phyloP scores from a whole-genome alignment of 2,888 invertebrate genomes.

The Sepiola atlantica region DNA sequence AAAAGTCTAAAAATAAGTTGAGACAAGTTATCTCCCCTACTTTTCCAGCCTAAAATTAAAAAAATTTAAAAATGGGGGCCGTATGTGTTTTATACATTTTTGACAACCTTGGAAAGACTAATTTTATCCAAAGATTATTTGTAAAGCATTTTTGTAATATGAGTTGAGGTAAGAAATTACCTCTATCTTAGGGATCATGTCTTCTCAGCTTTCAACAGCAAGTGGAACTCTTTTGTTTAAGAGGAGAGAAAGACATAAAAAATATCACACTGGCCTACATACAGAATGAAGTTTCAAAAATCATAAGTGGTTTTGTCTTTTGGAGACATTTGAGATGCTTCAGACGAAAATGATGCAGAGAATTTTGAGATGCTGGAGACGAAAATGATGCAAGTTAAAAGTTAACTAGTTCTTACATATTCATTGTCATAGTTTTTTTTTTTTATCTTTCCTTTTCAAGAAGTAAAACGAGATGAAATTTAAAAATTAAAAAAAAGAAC shows the following conservation, averaged over 20 bases:
- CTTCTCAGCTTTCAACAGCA: slow-evolving; percentile 32
- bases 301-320: neutral
- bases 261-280: slow-evolving; percentile 1
- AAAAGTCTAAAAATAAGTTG: too few species aligned
- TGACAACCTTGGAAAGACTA: neutral
- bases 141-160: neutral
- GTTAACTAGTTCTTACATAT: too few species aligned
- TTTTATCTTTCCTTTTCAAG: too few species aligned
- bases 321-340: neutral
- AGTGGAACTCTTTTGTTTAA: slow-evolving; percentile 10
- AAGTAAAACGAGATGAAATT: too few species aligned
- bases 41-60: too few species aligned
- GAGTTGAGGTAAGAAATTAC: neutral
- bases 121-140: neutral
- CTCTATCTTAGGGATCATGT: neutral
- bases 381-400: too few species aligned
- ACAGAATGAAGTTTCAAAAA: neutral
- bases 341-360: neutral
- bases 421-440: too few species aligned
- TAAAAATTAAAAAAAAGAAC: too few species aligned
- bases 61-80: neutral
- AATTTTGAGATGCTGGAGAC: neutral
- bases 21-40: too few species aligned
- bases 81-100: neutral
- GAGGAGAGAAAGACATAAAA: slow-evolving; percentile 9